These are phyloP conservation scores for Hycleus cichorii DNA, from an alignment of 1,140 invertebrate species.

Conservation along the genomic window DNA sequence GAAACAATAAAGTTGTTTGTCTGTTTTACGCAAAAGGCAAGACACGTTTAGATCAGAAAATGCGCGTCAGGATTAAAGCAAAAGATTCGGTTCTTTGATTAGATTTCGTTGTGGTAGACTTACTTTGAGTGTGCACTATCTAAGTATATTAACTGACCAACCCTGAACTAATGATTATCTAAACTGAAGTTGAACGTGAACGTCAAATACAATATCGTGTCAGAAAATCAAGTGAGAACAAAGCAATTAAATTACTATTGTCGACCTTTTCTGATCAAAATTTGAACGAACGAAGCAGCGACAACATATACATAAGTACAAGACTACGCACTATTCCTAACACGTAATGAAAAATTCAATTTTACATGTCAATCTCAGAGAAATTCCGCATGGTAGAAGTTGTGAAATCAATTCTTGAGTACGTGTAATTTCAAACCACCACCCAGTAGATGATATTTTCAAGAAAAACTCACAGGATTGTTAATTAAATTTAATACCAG, in stretches of 20 bases:
- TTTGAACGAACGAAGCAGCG: background rate
- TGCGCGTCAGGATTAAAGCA: slow-evolving; percentile 8
- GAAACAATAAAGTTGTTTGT: too few species aligned
- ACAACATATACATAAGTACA: too few species aligned
- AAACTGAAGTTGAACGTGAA: slow-evolving; percentile 5
- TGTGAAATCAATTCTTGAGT: too few species aligned
- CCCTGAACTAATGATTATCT: background rate
- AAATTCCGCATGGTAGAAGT: too few species aligned
- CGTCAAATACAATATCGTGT: slow-evolving; percentile 4
- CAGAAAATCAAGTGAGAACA: slow-evolving; percentile 6
- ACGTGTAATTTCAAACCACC: too few species aligned
- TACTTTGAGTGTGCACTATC: slow-evolving; percentile 8
- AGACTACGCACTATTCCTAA: background rate
- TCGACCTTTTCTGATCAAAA: slow-evolving; percentile 2
- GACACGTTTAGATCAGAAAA: slow-evolving; percentile 9
- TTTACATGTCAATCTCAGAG: slow-evolving; percentile 1
- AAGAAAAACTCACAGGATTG: too few species aligned
- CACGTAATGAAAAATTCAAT: slow-evolving; percentile 15
- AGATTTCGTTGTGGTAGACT: slow-evolving; percentile 11
- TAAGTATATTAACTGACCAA: slow-evolving; percentile 4
- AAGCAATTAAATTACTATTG: slow-evolving; percentile 7
- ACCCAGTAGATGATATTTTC: too few species aligned
- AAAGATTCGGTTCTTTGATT: slow-evolving; percentile 6
- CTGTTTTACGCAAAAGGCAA: background rate
- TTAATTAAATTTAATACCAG: too few species aligned